phyloP scores from a whole-genome alignment of 2,797 vertebrate species.

The Pipistrellus pygmaeus region DNA sequence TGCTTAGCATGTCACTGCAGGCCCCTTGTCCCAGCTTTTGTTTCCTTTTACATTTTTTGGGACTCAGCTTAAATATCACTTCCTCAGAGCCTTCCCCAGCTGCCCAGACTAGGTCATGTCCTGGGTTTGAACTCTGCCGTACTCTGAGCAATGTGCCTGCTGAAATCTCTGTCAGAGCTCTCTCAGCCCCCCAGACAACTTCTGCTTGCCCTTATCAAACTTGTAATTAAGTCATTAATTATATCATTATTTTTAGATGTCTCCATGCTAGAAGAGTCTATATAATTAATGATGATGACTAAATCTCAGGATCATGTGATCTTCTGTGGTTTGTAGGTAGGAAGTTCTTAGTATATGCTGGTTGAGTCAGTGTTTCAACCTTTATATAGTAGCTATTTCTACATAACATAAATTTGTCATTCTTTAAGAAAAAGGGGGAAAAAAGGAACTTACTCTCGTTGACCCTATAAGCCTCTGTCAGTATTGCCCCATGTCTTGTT shows the following conservation, averaged over 20 bases:
- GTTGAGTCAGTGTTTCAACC: background rate
- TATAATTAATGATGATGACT: conserved; percentile 5
- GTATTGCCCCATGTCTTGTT: background rate
- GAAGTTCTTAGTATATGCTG: conserved; percentile 11
- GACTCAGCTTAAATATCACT: background rate
- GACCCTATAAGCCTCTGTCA: background rate
- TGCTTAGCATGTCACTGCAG: background rate
- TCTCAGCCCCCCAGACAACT: background rate
- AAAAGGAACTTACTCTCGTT: background rate
- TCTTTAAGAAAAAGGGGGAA: background rate
- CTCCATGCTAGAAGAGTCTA: background rate
- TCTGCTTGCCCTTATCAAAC: background rate
- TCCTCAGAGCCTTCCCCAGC: background rate
- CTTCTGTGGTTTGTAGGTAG: background rate
- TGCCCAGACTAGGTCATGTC: background rate
- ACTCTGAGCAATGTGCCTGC: background rate
- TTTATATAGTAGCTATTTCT: conserved; percentile 31
- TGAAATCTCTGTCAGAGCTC: background rate
- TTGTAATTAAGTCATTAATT: conserved; percentile 40
- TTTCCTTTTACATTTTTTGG: conserved; percentile 29
- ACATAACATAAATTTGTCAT: background rate
- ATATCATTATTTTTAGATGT: background rate
- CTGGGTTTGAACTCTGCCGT: background rate
- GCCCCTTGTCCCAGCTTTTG: background rate
- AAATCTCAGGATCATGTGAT: background rate